Base-by-base conservation (phyloP, 1,140 invertebrate genomes). In the Drosophila fuyamai region DNA sequence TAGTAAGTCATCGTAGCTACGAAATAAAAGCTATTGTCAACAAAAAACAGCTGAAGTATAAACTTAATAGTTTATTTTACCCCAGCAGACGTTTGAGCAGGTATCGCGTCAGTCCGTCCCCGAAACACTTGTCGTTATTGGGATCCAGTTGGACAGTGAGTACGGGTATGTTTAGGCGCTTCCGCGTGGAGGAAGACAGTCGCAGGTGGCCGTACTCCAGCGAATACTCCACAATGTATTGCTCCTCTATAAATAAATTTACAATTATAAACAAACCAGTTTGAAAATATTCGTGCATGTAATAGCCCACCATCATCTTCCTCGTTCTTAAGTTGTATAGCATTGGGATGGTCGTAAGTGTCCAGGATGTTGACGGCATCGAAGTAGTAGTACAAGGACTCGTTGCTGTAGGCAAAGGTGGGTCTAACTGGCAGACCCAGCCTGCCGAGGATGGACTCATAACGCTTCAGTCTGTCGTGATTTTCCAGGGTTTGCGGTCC, bases 201-300 rank as follows among this genome's bases (percentile, higher is more conserved):
- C 98, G 94, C 40, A 99, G 93, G 91, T 99, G 98, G 1, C 99
- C 98, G 93, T 99, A 99, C 92, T 99, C 98, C 66, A 99, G 93
- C 2, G 98, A 97, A 94, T 99, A 99, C 93, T 99, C 99, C 5
- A 99, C 96, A 40, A 99, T 99, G 91, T 99, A 99, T 88, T 98
- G 97, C 81, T 99, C 98, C 80, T 98, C 97, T 96, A 95, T 81
- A 70, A 93, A 1, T 8, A 1, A 8, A 36, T n/a, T 0, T 7
- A 4, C 1, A 3, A 35, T 51, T 16, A 23, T 2, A 12, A 9
- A 10, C 23, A 23, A 23, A 23, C 23, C 23, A 18, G 8, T 8
- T 47, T 16, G 4, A 0, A 29, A 1, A 13, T 6, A 23, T n/a
- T 12, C n/a, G 8, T 18, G 36, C 12, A 2, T 13, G 7, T 23